Conservation (phyloP, 2,888 invertebrate species). For the Oscheius sp. region DNA sequence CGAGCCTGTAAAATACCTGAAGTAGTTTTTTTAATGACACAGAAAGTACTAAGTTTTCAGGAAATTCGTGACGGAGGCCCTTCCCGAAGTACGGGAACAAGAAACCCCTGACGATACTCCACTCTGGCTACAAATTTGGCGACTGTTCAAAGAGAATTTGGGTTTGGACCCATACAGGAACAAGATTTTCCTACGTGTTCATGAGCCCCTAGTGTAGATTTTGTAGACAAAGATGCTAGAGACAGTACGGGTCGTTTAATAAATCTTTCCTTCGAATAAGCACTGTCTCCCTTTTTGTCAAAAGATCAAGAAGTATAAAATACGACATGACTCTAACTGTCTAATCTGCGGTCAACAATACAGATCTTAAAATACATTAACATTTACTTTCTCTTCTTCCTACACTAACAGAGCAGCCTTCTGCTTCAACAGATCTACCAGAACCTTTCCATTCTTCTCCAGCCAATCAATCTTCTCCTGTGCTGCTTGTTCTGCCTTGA, state of each 20-base stretch:
- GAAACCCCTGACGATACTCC: slow-evolving; percentile 21
- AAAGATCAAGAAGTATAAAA: too few species aligned
- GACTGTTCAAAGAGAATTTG: slow-evolving; percentile 42
- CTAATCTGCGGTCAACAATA: neutral
- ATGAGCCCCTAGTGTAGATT: slow-evolving; percentile 13
- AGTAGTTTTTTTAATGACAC: slow-evolving; percentile 22
- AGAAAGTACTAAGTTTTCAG: slow-evolving; percentile 30
- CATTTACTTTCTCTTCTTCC: neutral
- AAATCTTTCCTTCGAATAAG: too few species aligned
- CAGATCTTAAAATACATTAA: neutral
- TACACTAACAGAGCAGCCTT: neutral
- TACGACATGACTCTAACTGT: too few species aligned
- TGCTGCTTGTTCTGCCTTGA: neutral
- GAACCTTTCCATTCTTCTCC: slow-evolving; percentile 9
- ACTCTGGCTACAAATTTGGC: slow-evolving; percentile 31
- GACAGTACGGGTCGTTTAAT: neutral
- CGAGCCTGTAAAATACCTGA: slow-evolving; percentile 40
- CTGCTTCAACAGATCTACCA: neutral
- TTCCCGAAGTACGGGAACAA: slow-evolving; percentile 29
- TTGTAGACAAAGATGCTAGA: neutral
- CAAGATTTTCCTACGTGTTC: slow-evolving; percentile 51
- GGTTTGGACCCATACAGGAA: slow-evolving; percentile 54
- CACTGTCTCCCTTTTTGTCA: too few species aligned
- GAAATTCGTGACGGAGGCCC: slow-evolving; percentile 19
- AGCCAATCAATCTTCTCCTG: slow-evolving; percentile 15